Base-by-base conservation (phyloP, 2,113 vertebrate species). In the Ancistrus triradiatus region DNA sequence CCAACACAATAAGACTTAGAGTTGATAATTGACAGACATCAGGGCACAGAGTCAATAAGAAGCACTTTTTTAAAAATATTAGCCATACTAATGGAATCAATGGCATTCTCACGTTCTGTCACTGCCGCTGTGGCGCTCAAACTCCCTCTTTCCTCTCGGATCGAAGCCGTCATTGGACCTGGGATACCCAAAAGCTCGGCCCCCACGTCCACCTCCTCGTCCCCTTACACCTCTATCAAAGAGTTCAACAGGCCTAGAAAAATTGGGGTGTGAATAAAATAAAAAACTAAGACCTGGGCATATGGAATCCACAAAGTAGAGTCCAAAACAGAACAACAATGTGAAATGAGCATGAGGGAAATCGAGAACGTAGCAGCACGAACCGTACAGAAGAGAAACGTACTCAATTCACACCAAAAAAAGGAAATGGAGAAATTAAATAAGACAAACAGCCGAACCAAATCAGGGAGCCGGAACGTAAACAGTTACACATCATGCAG, bases 81-180 rank as follows among this genome's bases (percentile, higher is more conserved):
- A n/a, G n/a, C n/a, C n/a, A n/a, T 1, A 8, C 31, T 8, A 17
- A 22, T 9, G 13, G 15, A 33, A 44, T 53, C 6, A 7, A 24
- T 1, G 14, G 7, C 7, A 2, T 21, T 86, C 91, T 87, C 81
- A 92, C 91, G 1, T 81, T 84, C 87, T 77, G 46, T 85, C 83
- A 66, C 64, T 91, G 15, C 79, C 86, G 61, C 82, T 87, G 27
- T 87, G 88, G 48, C 90, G 84, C 71, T 95, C 93, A 74, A 85
- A 91, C 49, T 91, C 93, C 25, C 76, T 50, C 69, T 89, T 95
- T 62, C 89, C 90, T 79, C 91, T 88, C 24, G 66, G 80, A 76
- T 88, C 88, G 74, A 87, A 89, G 66, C 76, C 72, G 56, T 89
- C 82, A 0, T 75, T 74, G 61, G 76, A 84, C 77, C 87, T 87